Percentiles rank a stretch among this genome's conserved stretches.
Evolutionary conservation across 2,888 invertebrate genomes (phyloP).

Genomic region (Mechanitis messenoides): DNA sequence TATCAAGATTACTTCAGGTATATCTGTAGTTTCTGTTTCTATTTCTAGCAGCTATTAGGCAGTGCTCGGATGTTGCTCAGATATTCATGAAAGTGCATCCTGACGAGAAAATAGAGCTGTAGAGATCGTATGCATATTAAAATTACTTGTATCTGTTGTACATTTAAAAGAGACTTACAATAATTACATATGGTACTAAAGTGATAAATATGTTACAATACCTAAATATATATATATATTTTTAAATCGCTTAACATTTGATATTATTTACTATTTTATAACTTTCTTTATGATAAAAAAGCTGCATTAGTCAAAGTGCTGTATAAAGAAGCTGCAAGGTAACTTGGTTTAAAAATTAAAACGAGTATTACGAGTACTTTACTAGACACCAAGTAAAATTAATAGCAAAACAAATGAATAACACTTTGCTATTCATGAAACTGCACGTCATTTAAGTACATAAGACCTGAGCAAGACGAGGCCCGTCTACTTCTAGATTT

Average conservation of each 20-base stretch:
- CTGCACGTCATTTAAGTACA: conserved; percentile 9
- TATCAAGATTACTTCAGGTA: too few relatives aligned
- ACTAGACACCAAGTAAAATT: not conserved
- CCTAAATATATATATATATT: too few relatives aligned
- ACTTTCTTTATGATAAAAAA: too few relatives aligned
- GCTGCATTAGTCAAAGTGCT: too few relatives aligned
- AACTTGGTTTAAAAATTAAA: too few relatives aligned
- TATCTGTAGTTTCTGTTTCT: too few relatives aligned
- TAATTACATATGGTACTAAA: too few relatives aligned
- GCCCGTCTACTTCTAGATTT: conserved; percentile 1
- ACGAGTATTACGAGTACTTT: not conserved
- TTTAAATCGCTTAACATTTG: too few relatives aligned
- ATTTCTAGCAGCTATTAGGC: too few relatives aligned
- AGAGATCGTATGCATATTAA: conserved; percentile 5
- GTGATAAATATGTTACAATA: too few relatives aligned
- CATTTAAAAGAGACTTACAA: not conserved
- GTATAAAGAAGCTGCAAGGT: too few relatives aligned
- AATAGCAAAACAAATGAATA: not conserved
- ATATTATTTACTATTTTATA: too few relatives aligned
- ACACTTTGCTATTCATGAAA: conserved; percentile 18
- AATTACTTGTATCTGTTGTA: not conserved
- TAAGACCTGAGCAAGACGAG: conserved; percentile 1
- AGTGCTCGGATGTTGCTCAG: conserved; percentile 11
- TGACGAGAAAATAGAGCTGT: conserved; percentile 1
- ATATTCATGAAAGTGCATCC: conserved; percentile 23